Base-by-base conservation (phyloP, 2,888 invertebrate species). In the Autographa gamma region DNA sequence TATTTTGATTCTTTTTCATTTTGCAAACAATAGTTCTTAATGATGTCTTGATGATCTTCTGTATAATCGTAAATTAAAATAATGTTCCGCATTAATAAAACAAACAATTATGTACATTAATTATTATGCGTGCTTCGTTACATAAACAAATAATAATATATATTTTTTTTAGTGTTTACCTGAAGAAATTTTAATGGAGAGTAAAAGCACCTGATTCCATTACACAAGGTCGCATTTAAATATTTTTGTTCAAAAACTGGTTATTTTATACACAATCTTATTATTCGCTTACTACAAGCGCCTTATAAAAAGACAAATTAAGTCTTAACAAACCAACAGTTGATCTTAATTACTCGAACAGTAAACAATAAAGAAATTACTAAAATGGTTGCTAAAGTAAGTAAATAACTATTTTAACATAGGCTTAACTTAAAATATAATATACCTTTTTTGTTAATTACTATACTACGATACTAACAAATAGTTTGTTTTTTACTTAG, bases 151-250 rank as follows among this genome's bases (percentile, higher is more conserved):
- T 9, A 0, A 25, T 25, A 13, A 19, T 9, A 16, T 0, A 16
- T 5, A 25, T 25, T 19, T 56, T 19, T 54, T 54, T 3, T 13
- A 56, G 25, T 25, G 54, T 56, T 13, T 4, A 5, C 25, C 13
- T 56, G 25, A 56, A 56, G 54, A 56, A 56, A n/a, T n/a, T n/a
- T n/a, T n/a, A n/a, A 56, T 48, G 48, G n/a, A 48, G 54, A 56
- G 54, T 56, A 56, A 56, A 56, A 56, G 19, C 19, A 56, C 19
- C 54, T 56, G 54, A 19, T 19, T 56, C 14, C 19, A 56, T 56
- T 56, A 56, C 54, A 25, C 54, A 56, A 56, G 54, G 54, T 13
- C 14, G 54, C 11, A 9, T 13, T 19, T 56, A 25, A 3, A 56
- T 7, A 56, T 56, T 13, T 56, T 56, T 56, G 54, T 11, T 4